phyloP scores from a whole-genome alignment of 2,888 invertebrate genomes.

The Pyrochroa serraticornis region DNA sequence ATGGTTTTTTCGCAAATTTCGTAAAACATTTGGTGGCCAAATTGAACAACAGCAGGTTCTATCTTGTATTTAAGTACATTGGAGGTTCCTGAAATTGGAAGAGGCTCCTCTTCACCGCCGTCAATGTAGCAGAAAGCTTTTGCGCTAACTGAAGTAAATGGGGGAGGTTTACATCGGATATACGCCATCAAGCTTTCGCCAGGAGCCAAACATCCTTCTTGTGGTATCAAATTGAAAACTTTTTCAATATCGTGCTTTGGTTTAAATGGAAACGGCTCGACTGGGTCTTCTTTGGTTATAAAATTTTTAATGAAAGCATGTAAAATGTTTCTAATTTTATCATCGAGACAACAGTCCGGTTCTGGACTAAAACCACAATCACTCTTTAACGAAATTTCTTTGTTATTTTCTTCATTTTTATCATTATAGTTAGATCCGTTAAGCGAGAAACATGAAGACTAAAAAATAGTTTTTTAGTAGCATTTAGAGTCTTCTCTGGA shows the following conservation, averaged over 20 bases:
- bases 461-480: neutral
- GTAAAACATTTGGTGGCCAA: slow-evolving; percentile 56
- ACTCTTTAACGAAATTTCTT: neutral
- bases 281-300: neutral
- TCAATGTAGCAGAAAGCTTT: slow-evolving; percentile 61
- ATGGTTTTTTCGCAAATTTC: slow-evolving; percentile 48
- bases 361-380: too few species aligned
- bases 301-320: too few species aligned
- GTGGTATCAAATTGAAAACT: slow-evolving; percentile 58
- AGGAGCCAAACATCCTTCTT: slow-evolving; percentile 61
- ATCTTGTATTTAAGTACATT: slow-evolving; percentile 62
- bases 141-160: slow-evolving; percentile 59
- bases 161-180: slow-evolving; percentile 59
- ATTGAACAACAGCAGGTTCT: slow-evolving; percentile 54
- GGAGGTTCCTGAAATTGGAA: slow-evolving; percentile 61
- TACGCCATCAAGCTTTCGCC: slow-evolving; percentile 59
- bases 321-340: too few species aligned
- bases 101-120: slow-evolving; percentile 63
- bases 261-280: slow-evolving; percentile 13
- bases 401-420: neutral
- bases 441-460: neutral
- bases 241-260: slow-evolving; percentile 9
- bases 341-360: too few species aligned
- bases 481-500: neutral
- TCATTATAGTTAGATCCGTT: neutral